Evolutionary conservation across 2,888 invertebrate genomes (phyloP).

Genomic region (Luffia ferchaultella): DNA sequence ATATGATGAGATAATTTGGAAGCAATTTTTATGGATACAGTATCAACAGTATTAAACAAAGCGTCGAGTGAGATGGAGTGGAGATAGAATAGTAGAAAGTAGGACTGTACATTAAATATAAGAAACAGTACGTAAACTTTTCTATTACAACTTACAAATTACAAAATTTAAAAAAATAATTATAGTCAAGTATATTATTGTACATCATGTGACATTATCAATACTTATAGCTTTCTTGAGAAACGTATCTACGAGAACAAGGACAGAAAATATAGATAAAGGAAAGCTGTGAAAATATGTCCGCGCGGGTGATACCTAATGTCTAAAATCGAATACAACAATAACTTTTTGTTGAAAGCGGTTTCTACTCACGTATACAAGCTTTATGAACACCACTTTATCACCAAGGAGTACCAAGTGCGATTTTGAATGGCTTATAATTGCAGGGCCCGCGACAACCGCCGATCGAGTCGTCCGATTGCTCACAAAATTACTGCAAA

Average conservation of each 20-base stretch:
- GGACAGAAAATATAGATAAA: not conserved
- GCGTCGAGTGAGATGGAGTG: too few relatives aligned
- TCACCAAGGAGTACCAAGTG: not conserved
- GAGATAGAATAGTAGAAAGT: too few relatives aligned
- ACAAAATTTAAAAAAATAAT: not conserved
- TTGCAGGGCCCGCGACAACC: not conserved
- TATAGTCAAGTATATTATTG: not conserved
- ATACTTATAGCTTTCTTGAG: slow-evolving; percentile 1
- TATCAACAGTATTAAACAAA: too few relatives aligned
- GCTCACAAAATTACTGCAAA: not conserved
- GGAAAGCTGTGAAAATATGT: not conserved
- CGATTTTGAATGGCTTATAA: not conserved
- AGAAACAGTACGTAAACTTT: too few relatives aligned
- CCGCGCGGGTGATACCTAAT: not conserved
- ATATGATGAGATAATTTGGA: too few relatives aligned
- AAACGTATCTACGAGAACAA: not conserved
- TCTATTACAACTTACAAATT: not conserved
- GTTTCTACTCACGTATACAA: too few relatives aligned
- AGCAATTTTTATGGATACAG: too few relatives aligned
- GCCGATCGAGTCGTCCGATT: not conserved
- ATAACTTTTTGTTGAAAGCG: not conserved
- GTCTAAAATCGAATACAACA: not conserved
- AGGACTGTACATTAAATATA: not conserved
- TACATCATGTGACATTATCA: too few relatives aligned
- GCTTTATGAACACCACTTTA: too few relatives aligned